A percentile compares a stretch with the other conserved stretches of the same genome.
Conservation (phyloP, 1,140 invertebrate species). For the Proales similis region DNA sequence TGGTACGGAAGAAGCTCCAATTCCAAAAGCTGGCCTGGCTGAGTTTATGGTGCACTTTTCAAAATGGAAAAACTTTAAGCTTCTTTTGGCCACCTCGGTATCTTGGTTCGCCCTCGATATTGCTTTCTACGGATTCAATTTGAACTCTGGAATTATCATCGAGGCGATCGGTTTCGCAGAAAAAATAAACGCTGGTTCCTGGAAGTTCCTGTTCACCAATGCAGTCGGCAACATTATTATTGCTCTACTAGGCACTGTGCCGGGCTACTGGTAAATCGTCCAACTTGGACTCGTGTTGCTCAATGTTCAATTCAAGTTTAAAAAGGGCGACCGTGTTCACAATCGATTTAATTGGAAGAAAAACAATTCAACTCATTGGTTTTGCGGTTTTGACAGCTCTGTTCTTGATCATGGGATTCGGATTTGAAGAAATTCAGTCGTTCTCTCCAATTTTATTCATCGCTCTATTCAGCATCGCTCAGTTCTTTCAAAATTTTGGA, state of each 20-base stretch:
- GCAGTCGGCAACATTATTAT: constrained; percentile 34
- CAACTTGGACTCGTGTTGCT: neutral
- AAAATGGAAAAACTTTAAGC: constrained; percentile 34
- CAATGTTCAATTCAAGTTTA: neutral
- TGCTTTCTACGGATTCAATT: constrained; percentile 26
- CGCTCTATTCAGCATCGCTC: constrained; percentile 3
- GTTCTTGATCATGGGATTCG: constrained; percentile 10
- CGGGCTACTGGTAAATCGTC: constrained; percentile 26
- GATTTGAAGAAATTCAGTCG: neutral
- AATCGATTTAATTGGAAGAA: constrained; percentile 14
- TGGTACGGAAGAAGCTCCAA: neutral
- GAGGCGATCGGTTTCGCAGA: constrained; percentile 16
- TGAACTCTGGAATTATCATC: constrained; percentile 15
- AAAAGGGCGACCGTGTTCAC: constrained; percentile 10
- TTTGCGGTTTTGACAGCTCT: constrained; percentile 8
- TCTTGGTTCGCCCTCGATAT: constrained; percentile 33
- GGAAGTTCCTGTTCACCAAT: constrained; percentile 29
- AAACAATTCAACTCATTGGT: constrained; percentile 26
- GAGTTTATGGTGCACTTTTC: constrained; percentile 32
- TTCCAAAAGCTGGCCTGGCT: neutral
- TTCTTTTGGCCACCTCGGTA: constrained; percentile 10
- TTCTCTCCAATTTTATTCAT: neutral
- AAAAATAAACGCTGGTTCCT: neutral
- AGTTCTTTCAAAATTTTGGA: constrained; percentile 36
- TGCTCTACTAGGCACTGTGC: constrained; percentile 24